Conservation (phyloP, 1,140 invertebrate genomes). For the Caenorhabditis remanei region DNA sequence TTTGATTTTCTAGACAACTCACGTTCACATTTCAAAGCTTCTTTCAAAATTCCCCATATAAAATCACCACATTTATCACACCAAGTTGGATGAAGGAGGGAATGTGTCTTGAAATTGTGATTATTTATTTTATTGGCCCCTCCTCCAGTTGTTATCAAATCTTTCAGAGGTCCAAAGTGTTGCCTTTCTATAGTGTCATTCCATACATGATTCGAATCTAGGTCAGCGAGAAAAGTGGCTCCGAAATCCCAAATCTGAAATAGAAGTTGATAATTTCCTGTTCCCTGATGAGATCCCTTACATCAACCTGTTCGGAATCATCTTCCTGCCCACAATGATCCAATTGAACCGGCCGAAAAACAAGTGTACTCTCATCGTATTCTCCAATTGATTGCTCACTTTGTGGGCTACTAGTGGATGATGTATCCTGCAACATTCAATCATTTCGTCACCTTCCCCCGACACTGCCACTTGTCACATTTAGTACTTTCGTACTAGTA, state of each 20-base stretch:
- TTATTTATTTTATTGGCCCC: constrained; percentile 51
- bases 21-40: constrained; percentile 79
- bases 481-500: neutral
- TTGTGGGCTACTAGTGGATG: constrained; percentile 42
- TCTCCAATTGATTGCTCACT: constrained; percentile 51
- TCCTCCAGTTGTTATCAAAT: constrained; percentile 65
- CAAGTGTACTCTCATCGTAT: constrained; percentile 44
- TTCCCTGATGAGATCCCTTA: neutral
- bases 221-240: constrained; percentile 58
- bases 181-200: constrained; percentile 68
- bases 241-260: constrained; percentile 61
- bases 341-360: neutral
- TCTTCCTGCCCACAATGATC: constrained; percentile 10
- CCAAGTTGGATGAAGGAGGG: constrained; percentile 79
- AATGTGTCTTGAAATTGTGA: constrained; percentile 64
- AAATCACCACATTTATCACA: constrained; percentile 81
- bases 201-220: constrained; percentile 59
- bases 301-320: constrained; percentile 28
- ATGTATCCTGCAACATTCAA: constrained; percentile 46
- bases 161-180: constrained; percentile 68
- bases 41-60: constrained; percentile 80
- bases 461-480: neutral
- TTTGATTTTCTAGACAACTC: constrained; percentile 51
- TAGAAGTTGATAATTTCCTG: neutral
- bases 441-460: constrained; percentile 21